A percentile compares a stretch with the other conserved stretches of the same genome.
Evolutionary conservation across 2,888 invertebrate genomes (phyloP).

Genomic region (Gymnoscelis rufifasciata): DNA sequence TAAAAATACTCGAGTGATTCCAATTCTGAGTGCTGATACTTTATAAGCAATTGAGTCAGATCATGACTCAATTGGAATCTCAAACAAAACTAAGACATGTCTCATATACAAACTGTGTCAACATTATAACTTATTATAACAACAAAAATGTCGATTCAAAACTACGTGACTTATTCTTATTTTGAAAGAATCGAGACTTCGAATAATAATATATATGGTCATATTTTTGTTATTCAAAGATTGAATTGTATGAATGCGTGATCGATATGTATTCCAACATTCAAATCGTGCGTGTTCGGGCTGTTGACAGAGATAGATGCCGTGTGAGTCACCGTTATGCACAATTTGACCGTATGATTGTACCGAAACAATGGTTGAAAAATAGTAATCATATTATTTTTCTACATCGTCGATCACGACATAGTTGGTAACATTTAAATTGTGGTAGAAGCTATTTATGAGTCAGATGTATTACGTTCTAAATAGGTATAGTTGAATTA

Average conservation of each 20-base stretch:
- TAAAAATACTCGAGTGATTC: conserved; percentile 4
- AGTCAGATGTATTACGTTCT: too few relatives aligned
- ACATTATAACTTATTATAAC: conserved; percentile 16
- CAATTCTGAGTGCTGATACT: conserved; percentile 14
- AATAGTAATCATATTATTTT: conserved; percentile 27
- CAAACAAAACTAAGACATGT: conserved; percentile 14
- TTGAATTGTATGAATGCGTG: neutral
- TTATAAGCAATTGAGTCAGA: conserved; percentile 14
- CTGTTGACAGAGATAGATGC: conserved; percentile 19
- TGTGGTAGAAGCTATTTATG: too few relatives aligned
- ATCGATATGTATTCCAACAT: conserved; percentile 7
- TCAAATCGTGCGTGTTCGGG: conserved; percentile 15
- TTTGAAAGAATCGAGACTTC: neutral
- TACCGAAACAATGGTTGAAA: conserved; percentile 48
- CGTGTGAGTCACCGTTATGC: conserved; percentile 35
- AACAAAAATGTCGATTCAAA: neutral
- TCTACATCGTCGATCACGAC: conserved; percentile 21
- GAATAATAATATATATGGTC: neutral
- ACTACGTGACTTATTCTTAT: conserved; percentile 12
- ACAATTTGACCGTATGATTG: conserved; percentile 49
- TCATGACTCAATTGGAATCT: conserved; percentile 22
- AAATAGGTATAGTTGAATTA: too few relatives aligned
- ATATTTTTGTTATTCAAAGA: neutral
- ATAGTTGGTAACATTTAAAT: too few relatives aligned
- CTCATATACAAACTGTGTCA: conserved; percentile 25